Evolutionary conservation across 1,140 invertebrate species (phyloP), one percentile per base, ranked within the genome.

Genomic region (Gyrodactylus salaris): DNA sequence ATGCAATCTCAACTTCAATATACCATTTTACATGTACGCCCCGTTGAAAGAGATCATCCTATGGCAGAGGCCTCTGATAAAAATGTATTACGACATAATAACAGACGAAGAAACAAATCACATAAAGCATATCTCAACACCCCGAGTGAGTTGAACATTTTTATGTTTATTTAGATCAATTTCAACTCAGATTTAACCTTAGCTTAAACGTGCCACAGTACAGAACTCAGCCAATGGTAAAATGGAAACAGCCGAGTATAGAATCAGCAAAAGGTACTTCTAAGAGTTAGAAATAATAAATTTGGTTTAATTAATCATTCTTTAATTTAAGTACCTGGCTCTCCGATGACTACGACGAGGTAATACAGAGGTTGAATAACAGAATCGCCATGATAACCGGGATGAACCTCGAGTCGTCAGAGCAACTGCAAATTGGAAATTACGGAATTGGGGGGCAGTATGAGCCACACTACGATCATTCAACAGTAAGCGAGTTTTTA

Each of bases 391-490:
- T 78, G 77, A 86, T 94, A 82, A 91, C 89, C 26, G 87, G 87
- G 1, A 81, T 97, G 74, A 86, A 85, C 71, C 85, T 91, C 81
- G 81, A 83, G 1, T 89, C 90, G 0, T 90, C 91, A 0, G 93
- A 98, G 81, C 91, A 80, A 72, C 76, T 81, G 73, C 80, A 80
- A 77, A 89, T 97, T 70, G 91, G 91, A 74, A 97, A 97, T 82
- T 97, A 97, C 81, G 94, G 93, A 24, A 89, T 97, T 76, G 93
- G 92, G n/a, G 94, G 94, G 0, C 93, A 98, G 81, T 98, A 97
- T 80, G 92, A 96, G 78, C 92, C 93, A n/a, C 94, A 99, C 81
- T 97, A 87, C 82, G 94, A 98, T 82, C 95, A 92, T 79, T 78
- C 80, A 54, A 77, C 79, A 76, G 81, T 82, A 77, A 76, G n/a